phyloP scores from a whole-genome alignment of 2,888 invertebrate genomes.

The Diaprepes abbreviatus region DNA sequence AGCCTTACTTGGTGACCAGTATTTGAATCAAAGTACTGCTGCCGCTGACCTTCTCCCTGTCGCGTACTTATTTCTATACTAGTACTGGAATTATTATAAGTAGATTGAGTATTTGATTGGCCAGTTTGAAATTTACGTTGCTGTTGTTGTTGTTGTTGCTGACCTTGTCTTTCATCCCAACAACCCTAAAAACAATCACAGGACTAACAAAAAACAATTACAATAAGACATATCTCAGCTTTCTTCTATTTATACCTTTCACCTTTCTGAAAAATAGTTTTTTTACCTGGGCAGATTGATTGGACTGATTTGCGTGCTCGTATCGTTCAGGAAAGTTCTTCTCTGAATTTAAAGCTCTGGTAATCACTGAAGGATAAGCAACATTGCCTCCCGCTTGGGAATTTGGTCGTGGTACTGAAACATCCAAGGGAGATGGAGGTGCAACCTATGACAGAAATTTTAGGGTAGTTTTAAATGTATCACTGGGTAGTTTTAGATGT shows the following conservation, averaged over 20 bases:
- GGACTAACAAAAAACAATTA: too few relatives aligned
- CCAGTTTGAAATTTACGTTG: conserved; percentile 70
- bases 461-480: too few relatives aligned
- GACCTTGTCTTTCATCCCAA: conserved; percentile 71
- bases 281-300: conserved; percentile 47
- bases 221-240: too few relatives aligned
- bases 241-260: background rate
- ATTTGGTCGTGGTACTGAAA: conserved; percentile 76
- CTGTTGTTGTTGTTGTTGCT: conserved; percentile 59
- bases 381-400: conserved; percentile 73
- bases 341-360: conserved; percentile 77
- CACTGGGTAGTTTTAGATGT: too few relatives aligned
- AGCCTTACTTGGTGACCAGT: conserved; percentile 67
- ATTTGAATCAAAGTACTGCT: conserved; percentile 76
- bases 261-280: background rate
- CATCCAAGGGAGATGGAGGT: conserved; percentile 80
- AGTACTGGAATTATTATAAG: conserved; percentile 67
- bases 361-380: conserved; percentile 88
- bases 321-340: conserved; percentile 72
- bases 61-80: conserved; percentile 60
- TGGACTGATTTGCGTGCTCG: conserved; percentile 67
- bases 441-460: conserved; percentile 65
- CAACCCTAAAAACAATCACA: conserved; percentile 66
- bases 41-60: conserved; percentile 73
- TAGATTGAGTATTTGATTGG: conserved; percentile 64